phyloP scores from a whole-genome alignment of 2,888 invertebrate species.

The Willowsia nigromaculata region DNA sequence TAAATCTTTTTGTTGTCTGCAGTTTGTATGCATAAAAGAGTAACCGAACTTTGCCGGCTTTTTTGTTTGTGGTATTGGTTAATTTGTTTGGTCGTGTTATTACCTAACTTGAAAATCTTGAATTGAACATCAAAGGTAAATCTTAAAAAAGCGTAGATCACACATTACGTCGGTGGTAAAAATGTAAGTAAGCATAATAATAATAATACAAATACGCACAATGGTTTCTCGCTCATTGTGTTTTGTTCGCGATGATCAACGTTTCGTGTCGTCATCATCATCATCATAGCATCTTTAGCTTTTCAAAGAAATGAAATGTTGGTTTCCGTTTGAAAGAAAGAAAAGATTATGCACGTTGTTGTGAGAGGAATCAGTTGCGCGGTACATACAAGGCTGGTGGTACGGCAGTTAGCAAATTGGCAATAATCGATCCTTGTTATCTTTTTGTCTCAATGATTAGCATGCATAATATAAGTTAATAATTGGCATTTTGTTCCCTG shows the following conservation, averaged over 20 bases:
- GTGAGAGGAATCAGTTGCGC: neutral
- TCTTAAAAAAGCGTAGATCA: slow-evolving; percentile 11
- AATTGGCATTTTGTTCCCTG: slow-evolving; percentile 10
- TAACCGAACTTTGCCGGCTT: slow-evolving; percentile 12
- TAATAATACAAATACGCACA: neutral
- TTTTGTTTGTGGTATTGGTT: slow-evolving; percentile 29
- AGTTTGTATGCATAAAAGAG: neutral
- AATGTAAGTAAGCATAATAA: neutral
- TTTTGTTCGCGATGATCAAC: neutral
- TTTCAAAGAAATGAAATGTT: slow-evolving; percentile 59
- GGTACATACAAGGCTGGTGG: neutral
- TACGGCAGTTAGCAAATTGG: slow-evolving; percentile 60
- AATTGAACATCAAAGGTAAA: neutral
- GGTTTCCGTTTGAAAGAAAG: slow-evolving; percentile 62
- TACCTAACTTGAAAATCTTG: slow-evolving; percentile 31
- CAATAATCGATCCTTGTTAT: slow-evolving; percentile 53
- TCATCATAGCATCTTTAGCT: neutral
- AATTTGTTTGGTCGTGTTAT: neutral
- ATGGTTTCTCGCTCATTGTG: slow-evolving; percentile 2
- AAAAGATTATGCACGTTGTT: slow-evolving; percentile 58
- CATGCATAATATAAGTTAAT: slow-evolving; percentile 26
- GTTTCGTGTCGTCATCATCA: slow-evolving; percentile 27
- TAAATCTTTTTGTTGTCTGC: slow-evolving; percentile 22
- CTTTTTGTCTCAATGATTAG: slow-evolving; percentile 9
- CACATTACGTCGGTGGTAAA: neutral